These are phyloP conservation scores for Athripsodes cinereus DNA, from an alignment of 2,888 invertebrate species.

Conservation along the genomic window DNA sequence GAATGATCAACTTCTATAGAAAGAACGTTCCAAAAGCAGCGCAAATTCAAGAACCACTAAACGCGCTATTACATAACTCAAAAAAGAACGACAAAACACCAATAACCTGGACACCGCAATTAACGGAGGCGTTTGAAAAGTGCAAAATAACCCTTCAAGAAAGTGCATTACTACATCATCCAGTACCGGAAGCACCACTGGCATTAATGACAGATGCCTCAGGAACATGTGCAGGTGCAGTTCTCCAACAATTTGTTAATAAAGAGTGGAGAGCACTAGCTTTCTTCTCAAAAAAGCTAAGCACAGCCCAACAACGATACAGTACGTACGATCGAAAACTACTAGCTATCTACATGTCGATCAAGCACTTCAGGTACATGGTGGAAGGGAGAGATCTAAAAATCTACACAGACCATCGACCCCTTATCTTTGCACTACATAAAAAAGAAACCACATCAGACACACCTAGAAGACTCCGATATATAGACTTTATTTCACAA, in stretches of 20 bases:
- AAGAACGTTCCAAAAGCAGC: constrained; percentile 15
- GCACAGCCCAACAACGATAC: constrained; percentile 20
- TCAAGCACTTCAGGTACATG: constrained; percentile 25
- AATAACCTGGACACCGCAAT: constrained; percentile 26
- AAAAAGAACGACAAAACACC: constrained; percentile 27
- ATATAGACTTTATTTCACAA: neutral
- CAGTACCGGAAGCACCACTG: constrained; percentile 5
- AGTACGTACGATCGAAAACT: constrained; percentile 28
- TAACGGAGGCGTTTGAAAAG: constrained; percentile 21
- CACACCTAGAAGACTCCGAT: neutral
- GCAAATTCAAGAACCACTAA: constrained; percentile 11
- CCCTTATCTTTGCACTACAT: constrained; percentile 21
- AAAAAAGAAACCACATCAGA: neutral
- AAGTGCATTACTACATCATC: constrained; percentile 12
- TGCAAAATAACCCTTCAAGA: constrained; percentile 22
- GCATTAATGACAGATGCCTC: constrained; percentile 16
- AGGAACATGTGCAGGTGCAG: constrained; percentile 12
- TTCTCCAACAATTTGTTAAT: constrained; percentile 17
- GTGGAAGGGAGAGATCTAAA: constrained; percentile 22
- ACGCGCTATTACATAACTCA: constrained; percentile 19
- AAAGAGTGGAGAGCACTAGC: constrained; percentile 20
- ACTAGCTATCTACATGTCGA: constrained; percentile 24
- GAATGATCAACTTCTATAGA: constrained; percentile 21
- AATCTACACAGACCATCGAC: constrained; percentile 28
- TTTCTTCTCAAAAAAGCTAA: constrained; percentile 21